Evolutionary conservation across 2,113 vertebrate species (phyloP).

Genomic region (Naja naja): DNA sequence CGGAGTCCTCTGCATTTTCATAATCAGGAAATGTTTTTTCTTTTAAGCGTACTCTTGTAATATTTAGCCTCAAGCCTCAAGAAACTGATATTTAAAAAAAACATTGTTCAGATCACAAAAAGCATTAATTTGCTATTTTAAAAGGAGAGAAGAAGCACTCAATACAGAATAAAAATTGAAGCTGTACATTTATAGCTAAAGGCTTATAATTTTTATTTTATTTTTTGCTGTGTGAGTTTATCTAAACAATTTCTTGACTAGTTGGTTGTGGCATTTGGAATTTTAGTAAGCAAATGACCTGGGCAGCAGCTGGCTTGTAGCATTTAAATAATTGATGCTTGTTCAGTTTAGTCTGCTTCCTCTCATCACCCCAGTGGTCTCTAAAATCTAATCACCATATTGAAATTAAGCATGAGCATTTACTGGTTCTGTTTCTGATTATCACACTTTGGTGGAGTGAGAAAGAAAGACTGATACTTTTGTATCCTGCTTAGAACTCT

Average conservation of each 20-base stretch:
- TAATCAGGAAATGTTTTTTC: slow-evolving; percentile 35
- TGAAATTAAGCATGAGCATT: neutral
- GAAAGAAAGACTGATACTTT: neutral
- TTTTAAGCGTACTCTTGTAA: slow-evolving; percentile 13
- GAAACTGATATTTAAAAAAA: neutral
- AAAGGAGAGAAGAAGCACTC: slow-evolving; percentile 16
- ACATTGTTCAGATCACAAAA: neutral
- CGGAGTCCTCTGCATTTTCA: slow-evolving; percentile 37
- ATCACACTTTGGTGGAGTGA: neutral
- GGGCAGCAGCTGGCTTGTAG: fast-evolving
- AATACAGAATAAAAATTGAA: slow-evolving; percentile 11
- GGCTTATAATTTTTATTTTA: slow-evolving; percentile 14
- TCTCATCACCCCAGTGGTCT: neutral
- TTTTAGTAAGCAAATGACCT: neutral
- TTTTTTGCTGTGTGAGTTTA: slow-evolving; percentile 8
- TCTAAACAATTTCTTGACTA: slow-evolving; percentile 33
- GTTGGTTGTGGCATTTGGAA: slow-evolving; percentile 16
- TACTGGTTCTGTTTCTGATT: neutral
- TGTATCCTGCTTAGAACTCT: neutral
- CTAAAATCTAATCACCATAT: neutral
- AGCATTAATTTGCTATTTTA: slow-evolving; percentile 28
- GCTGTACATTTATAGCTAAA: slow-evolving; percentile 41
- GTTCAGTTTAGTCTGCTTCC: neutral
- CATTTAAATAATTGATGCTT: neutral
- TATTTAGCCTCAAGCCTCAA: slow-evolving; percentile 49